Base-by-base conservation (phyloP, 64 coral and sea anemone genomes). In the Stylophora pistillata region DNA sequence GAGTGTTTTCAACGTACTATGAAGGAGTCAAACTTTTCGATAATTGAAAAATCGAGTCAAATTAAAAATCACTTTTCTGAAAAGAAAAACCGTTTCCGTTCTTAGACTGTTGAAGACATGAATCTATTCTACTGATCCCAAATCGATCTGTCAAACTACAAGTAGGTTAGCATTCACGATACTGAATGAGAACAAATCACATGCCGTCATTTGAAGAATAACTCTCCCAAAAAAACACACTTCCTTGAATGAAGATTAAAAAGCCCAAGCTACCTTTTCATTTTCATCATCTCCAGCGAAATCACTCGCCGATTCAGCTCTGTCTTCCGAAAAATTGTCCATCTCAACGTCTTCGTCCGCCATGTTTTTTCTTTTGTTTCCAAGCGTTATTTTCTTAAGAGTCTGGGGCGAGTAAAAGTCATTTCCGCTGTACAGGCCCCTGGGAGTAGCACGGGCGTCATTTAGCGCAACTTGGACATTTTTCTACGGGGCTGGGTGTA, bases 221-320 rank as follows among this genome's bases (percentile, higher is more conserved):
- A 68, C 5, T 68, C 9, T 34, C 30, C n/a, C 21, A 18, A 53
- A 21, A 66, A 28, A 10, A 10, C 31, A 11, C 30, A 7, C 0
- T 63, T 69, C 23, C 2, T 13, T 20, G 17, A 6, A 53, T 21
- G 27, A 66, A 20, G 1, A 53, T 18, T 25, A 68, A 21, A 53
- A 15, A 0, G 23, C 16, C 2, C 21, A 52, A n/a, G 33, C 28
- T 84, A 84, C 80, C 80, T 84, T 84, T 54, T 84, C 80, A 53
- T 84, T 84, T 66, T 84, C 80, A 70, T 84, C 80, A 17, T 84
- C 80, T 16, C 60, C 80, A 0, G 80, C 80, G 32, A 84, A 84
- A 84, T 84, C 80, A 62, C 80, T 84, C n/a, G 80, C 80, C 34
- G 80, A 68, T 64, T 84, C 80, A 52, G 80, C 80, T 53, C 80